A percentile compares a stretch with the other conserved stretches of the same genome.
These are phyloP conservation scores for Clivina fossor DNA, from an alignment of 2,888 invertebrate genomes.

Conservation along the genomic window DNA sequence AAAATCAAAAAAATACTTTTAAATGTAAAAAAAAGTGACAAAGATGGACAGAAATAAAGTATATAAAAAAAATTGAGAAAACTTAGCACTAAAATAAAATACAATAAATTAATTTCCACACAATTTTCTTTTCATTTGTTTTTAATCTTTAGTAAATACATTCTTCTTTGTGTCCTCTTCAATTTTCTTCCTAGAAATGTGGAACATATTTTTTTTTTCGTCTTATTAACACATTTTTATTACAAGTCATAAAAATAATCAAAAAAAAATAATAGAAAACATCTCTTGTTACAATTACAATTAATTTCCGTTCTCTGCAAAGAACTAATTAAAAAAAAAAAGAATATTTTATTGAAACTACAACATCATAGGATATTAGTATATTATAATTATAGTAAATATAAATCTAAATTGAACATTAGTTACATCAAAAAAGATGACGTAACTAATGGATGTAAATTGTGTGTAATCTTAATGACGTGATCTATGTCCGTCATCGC, in stretches of 20 bases:
- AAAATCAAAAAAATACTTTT: conserved; percentile 17
- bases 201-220: background rate
- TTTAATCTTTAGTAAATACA: conserved; percentile 41
- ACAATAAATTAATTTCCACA: conserved; percentile 26
- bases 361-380: background rate
- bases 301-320: conserved; percentile 5
- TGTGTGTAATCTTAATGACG: conserved; percentile 58
- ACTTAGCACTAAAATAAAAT: conserved; percentile 34
- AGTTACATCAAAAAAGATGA: background rate
- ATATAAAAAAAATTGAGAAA: conserved; percentile 12
- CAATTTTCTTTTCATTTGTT: conserved; percentile 29
- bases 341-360: background rate
- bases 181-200: conserved; percentile 40
- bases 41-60: conserved; percentile 23
- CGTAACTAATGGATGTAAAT: no score
- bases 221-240: conserved; percentile 9
- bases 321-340: background rate
- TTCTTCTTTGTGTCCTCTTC: conserved; percentile 45
- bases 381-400: background rate
- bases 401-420: background rate
- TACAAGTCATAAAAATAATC: conserved; percentile 12
- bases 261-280: conserved; percentile 5
- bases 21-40: conserved; percentile 16
- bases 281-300: background rate
- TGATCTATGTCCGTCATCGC: conserved; percentile 71